Evolutionary conservation across 2,797 vertebrate species (phyloP).

Genomic region (Pagetopsis macropterus): DNA sequence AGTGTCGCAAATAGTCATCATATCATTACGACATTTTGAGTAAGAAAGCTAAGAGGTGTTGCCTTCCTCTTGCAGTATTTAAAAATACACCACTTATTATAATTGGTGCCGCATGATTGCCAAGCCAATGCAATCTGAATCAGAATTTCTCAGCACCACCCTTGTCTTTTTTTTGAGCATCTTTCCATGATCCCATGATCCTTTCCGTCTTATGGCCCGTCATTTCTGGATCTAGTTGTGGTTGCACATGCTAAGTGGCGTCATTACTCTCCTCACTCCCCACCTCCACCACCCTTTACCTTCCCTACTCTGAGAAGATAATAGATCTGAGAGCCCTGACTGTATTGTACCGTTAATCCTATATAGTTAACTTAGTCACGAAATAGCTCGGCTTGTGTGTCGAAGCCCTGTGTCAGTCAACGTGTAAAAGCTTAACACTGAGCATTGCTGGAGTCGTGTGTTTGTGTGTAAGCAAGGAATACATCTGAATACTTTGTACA

Average conservation of each 20-base stretch:
- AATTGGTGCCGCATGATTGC: neutral
- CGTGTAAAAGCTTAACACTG: neutral
- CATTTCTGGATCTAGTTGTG: neutral
- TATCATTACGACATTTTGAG: neutral
- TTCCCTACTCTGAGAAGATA: neutral
- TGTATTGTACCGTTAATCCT: neutral
- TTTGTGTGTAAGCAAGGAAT: slow-evolving; percentile 13
- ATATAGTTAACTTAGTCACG: slow-evolving; percentile 15
- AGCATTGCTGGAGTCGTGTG: slow-evolving; percentile 3
- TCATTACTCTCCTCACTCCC: neutral
- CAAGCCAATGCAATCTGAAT: neutral
- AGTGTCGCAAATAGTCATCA: neutral
- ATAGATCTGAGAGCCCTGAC: neutral
- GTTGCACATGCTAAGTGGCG: neutral
- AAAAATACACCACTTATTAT: neutral
- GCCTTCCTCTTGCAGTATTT: neutral
- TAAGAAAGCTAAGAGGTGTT: neutral
- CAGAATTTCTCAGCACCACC: neutral
- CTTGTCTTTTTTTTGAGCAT: neutral
- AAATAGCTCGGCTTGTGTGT: slow-evolving; percentile 1
- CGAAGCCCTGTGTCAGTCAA: slow-evolving; percentile 25
- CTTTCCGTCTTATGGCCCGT: neutral
- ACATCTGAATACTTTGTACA: slow-evolving; percentile 11
- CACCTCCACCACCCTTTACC: neutral
- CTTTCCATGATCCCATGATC: neutral